These are phyloP conservation scores for Chionodraco myersi DNA, from an alignment of 2,113 vertebrate species.

Conservation along the genomic window DNA sequence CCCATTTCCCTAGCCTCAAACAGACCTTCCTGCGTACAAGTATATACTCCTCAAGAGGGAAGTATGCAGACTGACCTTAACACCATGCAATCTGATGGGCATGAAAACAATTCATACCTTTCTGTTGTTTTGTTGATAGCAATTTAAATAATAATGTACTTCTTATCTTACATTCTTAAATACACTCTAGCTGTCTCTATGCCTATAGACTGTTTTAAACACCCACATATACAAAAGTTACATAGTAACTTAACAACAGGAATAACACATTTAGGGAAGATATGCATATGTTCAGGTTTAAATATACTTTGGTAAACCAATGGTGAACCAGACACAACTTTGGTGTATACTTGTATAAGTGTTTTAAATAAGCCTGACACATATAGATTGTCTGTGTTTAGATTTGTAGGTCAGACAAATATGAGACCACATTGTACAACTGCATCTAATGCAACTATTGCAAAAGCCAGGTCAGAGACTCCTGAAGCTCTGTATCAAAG, in stretches of 20 bases:
- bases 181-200: not conserved
- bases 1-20: not conserved
- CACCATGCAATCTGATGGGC: not conserved
- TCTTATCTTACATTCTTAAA: not conserved
- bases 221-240: not conserved
- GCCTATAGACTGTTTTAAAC: not conserved
- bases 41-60: no score
- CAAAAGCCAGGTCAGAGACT: conserved; percentile 58
- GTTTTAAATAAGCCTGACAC: not conserved
- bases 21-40: not conserved
- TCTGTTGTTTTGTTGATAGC: not conserved
- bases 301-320: not conserved
- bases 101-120: not conserved
- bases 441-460: conserved; percentile 42
- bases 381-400: not conserved
- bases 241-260: not conserved
- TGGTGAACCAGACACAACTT: not conserved
- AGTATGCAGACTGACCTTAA: not conserved
- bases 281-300: not conserved
- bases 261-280: not conserved
- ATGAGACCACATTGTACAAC: conserved; percentile 59
- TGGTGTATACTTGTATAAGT: no score
- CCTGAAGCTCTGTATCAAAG: conserved; percentile 69
- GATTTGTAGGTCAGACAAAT: conserved; percentile 45
- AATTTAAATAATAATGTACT: not conserved